Evolutionary conservation across 92 coral and sea anemone species (phyloP), one percentile per base, ranked within the genome.

Genomic region (Epizoanthus rinbou): DNA sequence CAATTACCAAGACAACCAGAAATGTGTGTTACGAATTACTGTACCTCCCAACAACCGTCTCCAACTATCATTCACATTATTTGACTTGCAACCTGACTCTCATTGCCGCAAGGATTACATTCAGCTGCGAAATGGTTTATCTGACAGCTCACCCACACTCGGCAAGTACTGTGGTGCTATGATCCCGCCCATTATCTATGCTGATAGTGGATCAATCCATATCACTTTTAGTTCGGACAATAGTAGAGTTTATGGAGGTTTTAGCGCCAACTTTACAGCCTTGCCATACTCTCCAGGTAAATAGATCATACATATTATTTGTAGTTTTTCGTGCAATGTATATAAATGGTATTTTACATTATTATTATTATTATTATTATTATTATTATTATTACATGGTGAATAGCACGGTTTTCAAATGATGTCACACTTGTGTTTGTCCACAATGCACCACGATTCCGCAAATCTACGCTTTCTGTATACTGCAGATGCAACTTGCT

Each of bases 21-120:
- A 57, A 16, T 85, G 88, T 68, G 41, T 78, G 24, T 78, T 83
- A 83, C 15, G 70, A 16, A 67, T 85, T 58, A 65, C 72, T 24
- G 74, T 69, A 45, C 63, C 79, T 5, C 45, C 31, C 56, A 78
- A 41, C 1, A 85, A 24, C 23, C 83, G 67, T 58, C 56, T 85
- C 19, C 88, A 76, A 0, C 41, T 85, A 13, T 33, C 74, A 1
- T 66, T 85, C 43, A 78, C 80, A 8, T 85, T 15, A 72, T 78
- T 85, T 50, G 74, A 85, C 7, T 31, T 85, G 3, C 84, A 85
- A 85, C 66, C 24, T 35, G 57, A 78, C 41, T n/a, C 43, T 57
- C 66, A 67, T 50, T 85, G 88, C 37, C 67, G 13, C 43, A 76
- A 85, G 16, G 88, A 85, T 69, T 85, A 85, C 52, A 17, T 85